phyloP scores from a whole-genome alignment of 2,888 invertebrate genomes.

The Hermaeophaga mercurialis region DNA sequence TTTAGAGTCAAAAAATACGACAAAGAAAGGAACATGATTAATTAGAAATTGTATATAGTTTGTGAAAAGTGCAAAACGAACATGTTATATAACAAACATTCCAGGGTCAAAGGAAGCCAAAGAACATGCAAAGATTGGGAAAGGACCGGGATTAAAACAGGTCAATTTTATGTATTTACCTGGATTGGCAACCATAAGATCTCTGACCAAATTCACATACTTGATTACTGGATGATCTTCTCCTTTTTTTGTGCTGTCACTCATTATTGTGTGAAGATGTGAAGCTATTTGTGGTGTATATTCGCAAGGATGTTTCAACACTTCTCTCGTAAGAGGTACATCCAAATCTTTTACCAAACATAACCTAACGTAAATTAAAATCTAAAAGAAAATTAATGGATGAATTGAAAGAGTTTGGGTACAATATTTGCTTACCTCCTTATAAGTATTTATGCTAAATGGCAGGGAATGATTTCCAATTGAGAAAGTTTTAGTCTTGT shows the following conservation, averaged over 20 bases:
- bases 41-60: too few species aligned
- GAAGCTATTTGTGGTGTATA: conserved; percentile 68
- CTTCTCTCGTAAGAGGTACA: conserved; percentile 61
- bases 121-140: too few species aligned
- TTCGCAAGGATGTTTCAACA: conserved; percentile 67
- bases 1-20: too few species aligned
- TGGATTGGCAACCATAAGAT: conserved; percentile 68
- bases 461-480: conserved; percentile 72
- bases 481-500: conserved; percentile 64
- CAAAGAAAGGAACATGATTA: too few species aligned
- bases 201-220: conserved; percentile 71
- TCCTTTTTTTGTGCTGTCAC: conserved; percentile 46
- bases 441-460: conserved; percentile 72
- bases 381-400: conserved; percentile 58
- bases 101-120: too few species aligned
- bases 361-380: conserved; percentile 78
- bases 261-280: conserved; percentile 52
- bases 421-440: conserved; percentile 68
- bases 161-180: conserved; percentile 57
- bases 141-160: background rate
- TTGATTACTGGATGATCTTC: conserved; percentile 66
- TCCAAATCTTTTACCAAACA: conserved; percentile 72
- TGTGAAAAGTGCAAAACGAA: too few species aligned
- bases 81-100: too few species aligned
- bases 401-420: background rate